Conservation (phyloP, 2,888 invertebrate genomes). For the Girardia tigrina region DNA sequence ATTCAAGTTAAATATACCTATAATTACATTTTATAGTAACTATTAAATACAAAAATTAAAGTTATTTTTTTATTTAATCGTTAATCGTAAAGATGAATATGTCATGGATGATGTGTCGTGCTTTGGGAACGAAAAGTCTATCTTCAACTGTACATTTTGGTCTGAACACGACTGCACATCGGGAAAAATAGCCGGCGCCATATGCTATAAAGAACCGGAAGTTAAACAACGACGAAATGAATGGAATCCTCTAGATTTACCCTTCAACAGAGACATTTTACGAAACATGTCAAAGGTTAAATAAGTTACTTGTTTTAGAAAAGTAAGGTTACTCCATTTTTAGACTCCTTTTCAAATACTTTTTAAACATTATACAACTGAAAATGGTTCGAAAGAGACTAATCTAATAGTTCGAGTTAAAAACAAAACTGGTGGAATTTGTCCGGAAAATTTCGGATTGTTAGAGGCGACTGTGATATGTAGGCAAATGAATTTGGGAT, state of each 20-base stretch:
- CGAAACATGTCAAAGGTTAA: not conserved
- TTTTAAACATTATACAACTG: slow-evolving; percentile 13
- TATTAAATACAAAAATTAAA: too few relatives aligned
- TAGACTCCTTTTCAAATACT: not conserved
- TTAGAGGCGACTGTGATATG: not conserved
- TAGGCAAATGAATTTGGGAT: slow-evolving; percentile 15
- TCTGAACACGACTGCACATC: slow-evolving; percentile 15
- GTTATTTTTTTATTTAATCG: too few relatives aligned
- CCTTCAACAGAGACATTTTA: not conserved
- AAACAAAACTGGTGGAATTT: slow-evolving; percentile 16
- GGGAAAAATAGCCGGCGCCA: not conserved
- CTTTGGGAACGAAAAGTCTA: not conserved
- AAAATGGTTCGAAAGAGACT: not conserved
- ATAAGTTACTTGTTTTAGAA: not conserved
- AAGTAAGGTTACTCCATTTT: not conserved
- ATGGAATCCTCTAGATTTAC: slow-evolving; percentile 9
- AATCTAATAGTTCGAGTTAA: not conserved
- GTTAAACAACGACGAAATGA: not conserved
- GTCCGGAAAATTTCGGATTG: not conserved
- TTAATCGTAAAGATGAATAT: slow-evolving; percentile 21
- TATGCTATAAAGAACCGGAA: slow-evolving; percentile 14
- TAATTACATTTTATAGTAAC: too few relatives aligned
- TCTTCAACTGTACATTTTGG: slow-evolving; percentile 20
- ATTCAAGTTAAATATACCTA: too few relatives aligned
- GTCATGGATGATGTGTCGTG: slow-evolving; percentile 19